Conservation (phyloP, 2,113 vertebrate species). For the Alexandromys fortis region DNA sequence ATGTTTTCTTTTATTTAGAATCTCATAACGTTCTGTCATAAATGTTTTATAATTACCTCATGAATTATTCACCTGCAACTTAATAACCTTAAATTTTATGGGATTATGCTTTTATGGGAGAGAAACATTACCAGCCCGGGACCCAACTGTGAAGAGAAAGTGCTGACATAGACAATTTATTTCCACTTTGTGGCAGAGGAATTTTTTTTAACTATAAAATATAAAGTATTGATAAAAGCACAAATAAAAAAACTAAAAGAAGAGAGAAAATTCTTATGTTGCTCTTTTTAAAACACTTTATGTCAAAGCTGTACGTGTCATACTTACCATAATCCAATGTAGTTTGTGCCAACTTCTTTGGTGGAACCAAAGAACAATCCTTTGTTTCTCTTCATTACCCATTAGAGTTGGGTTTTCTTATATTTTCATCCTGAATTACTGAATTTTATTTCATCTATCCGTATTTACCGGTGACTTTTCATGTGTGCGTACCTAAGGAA, state of each 20-base stretch:
- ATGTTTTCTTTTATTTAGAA: slow-evolving; percentile 70
- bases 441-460: not conserved
- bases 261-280: slow-evolving; percentile 39
- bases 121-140: slow-evolving; percentile 68
- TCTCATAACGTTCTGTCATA: slow-evolving; percentile 69
- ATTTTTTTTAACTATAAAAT: slow-evolving; percentile 64
- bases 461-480: not conserved
- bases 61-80: slow-evolving; percentile 81
- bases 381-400: slow-evolving; percentile 9
- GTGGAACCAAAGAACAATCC: slow-evolving; percentile 21
- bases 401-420: not conserved
- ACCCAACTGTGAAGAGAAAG: slow-evolving; percentile 72
- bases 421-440: not conserved
- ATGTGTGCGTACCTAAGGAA: not conserved
- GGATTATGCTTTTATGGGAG: slow-evolving; percentile 72
- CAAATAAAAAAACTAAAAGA: slow-evolving; percentile 59
- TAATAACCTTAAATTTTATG: slow-evolving; percentile 81
- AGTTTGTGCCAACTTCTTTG: slow-evolving; percentile 12
- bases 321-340: not conserved
- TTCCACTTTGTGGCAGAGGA: slow-evolving; percentile 43
- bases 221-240: slow-evolving; percentile 75
- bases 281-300: slow-evolving; percentile 64
- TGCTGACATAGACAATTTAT: slow-evolving; percentile 71
- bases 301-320: slow-evolving; percentile 51
- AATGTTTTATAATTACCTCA: slow-evolving; percentile 80